Percentiles rank a stretch among this genome's conserved stretches.
phyloP scores from a whole-genome alignment of 2,113 vertebrate species.

The Ardeotis arabs region DNA sequence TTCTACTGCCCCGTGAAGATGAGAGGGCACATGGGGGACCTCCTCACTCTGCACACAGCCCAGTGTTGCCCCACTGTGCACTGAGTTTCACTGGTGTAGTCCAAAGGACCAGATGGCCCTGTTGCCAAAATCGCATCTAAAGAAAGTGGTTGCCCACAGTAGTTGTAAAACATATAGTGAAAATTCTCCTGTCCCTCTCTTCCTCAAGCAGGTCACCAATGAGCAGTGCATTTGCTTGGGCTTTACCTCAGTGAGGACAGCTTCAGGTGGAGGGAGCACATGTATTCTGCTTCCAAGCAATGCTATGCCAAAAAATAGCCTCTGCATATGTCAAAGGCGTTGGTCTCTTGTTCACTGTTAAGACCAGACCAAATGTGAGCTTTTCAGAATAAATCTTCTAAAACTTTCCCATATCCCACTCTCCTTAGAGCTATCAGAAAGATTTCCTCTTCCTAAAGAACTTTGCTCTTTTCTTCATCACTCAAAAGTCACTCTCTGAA shows the following conservation, averaged over 20 bases:
- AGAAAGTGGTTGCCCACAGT: background rate
- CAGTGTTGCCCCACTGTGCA: background rate
- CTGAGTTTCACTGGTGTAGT: background rate
- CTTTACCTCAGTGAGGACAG: rapidly evolving
- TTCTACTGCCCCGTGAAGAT: background rate
- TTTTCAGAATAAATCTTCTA: constrained; percentile 5
- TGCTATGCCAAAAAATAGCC: background rate
- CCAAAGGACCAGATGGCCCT: background rate
- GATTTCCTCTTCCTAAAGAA: constrained; percentile 7
- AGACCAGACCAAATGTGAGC: background rate
- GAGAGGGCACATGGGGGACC: background rate
- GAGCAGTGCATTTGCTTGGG: background rate
- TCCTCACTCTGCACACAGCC: background rate
- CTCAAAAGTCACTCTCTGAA: background rate
- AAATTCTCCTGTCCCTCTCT: background rate
- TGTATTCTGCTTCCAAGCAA: background rate
- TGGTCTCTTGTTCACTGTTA: background rate
- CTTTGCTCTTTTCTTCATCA: background rate
- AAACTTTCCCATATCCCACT: background rate
- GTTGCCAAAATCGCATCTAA: background rate
- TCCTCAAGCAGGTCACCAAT: background rate
- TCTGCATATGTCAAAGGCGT: background rate
- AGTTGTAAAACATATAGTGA: background rate
- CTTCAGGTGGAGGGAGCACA: background rate
- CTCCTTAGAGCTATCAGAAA: constrained; percentile 2